Conservation (phyloP, 2,888 invertebrate species). For the Azorinus chamasolen region DNA sequence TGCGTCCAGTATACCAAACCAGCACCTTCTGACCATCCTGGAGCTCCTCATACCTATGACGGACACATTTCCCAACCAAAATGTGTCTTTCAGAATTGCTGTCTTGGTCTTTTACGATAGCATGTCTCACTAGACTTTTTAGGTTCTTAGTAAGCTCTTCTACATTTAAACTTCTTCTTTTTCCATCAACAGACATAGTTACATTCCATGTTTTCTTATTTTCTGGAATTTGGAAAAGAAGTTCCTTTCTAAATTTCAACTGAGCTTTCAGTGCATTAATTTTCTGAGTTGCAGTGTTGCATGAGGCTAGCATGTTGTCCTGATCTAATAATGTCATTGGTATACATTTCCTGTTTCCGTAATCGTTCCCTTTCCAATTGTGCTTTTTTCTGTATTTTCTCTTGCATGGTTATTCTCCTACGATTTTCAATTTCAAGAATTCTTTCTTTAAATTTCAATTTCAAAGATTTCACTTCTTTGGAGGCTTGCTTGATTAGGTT, state of each 20-base stretch:
- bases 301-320: slow-evolving; percentile 42
- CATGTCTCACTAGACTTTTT: slow-evolving; percentile 29
- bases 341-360: slow-evolving; percentile 26
- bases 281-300: slow-evolving; percentile 28
- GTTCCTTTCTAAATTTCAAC: slow-evolving; percentile 36
- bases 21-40: slow-evolving; percentile 6
- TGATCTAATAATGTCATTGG: slow-evolving; percentile 34
- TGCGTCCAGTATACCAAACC: slow-evolving; percentile 44
- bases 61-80: slow-evolving; percentile 18
- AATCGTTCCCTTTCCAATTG: slow-evolving; percentile 13
- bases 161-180: slow-evolving; percentile 6
- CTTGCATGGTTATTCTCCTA: slow-evolving; percentile 17
- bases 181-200: slow-evolving; percentile 16
- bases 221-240: slow-evolving; percentile 29
- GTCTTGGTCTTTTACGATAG: slow-evolving; percentile 8
- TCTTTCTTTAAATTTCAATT: slow-evolving; percentile 33
- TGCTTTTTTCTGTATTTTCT: slow-evolving; percentile 38
- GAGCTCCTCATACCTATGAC: slow-evolving; percentile 21
- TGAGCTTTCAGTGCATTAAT: slow-evolving; percentile 41
- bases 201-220: slow-evolving; percentile 15
- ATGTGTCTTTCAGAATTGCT: slow-evolving; percentile 6
- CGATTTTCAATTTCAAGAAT: slow-evolving; percentile 25
- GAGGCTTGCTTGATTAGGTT: slow-evolving; percentile 35
- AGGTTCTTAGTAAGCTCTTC: slow-evolving; percentile 25
- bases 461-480: slow-evolving; percentile 31